phyloP scores from a whole-genome alignment of 2,797 vertebrate genomes.

The Cuniculus paca region DNA sequence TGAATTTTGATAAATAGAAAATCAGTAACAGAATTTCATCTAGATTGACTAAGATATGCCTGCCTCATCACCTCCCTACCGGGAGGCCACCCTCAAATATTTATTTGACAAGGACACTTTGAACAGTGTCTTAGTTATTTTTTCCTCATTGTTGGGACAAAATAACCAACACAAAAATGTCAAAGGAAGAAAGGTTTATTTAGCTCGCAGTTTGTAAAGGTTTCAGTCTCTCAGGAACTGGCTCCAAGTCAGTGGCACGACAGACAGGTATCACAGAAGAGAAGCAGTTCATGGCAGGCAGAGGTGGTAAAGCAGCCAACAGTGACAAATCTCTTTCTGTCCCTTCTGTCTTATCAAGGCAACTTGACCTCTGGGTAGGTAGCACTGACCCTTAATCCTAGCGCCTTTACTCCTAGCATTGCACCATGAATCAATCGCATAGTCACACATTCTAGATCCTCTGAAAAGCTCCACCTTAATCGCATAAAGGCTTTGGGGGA shows the following conservation, averaged over 20 bases:
- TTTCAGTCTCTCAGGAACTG: no score
- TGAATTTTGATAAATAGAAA: constrained; percentile 52
- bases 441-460: neutral
- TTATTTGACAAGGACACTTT: neutral
- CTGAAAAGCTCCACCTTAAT: neutral
- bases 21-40: neutral
- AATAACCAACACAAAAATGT: no score
- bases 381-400: neutral
- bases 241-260: neutral
- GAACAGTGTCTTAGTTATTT: neutral
- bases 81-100: neutral
- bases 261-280: neutral
- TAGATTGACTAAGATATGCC: neutral
- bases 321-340: neutral
- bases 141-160: no score
- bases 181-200: no score
- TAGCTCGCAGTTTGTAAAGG: no score
- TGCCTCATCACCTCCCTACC: neutral
- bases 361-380: neutral
- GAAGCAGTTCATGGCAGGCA: neutral
- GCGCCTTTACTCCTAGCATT: neutral
- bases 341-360: neutral
- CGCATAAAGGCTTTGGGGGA: neutral
- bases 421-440: neutral
- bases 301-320: no score